Base-by-base conservation (phyloP, 1,140 invertebrate genomes). In the Plodia interpunctella region DNA sequence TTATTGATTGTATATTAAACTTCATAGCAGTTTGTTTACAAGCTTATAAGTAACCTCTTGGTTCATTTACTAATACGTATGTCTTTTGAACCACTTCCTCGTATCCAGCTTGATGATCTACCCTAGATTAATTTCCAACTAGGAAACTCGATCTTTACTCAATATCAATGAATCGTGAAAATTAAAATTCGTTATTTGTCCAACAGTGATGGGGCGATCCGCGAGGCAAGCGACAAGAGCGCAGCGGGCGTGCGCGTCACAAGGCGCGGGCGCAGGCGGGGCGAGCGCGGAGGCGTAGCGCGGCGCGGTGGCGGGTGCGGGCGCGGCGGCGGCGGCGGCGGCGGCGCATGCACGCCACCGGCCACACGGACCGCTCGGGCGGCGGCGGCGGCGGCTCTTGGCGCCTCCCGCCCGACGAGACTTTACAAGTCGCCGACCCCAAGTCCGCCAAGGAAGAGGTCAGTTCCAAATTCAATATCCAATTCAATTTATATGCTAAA, bases 371-470 rank as follows among this genome's bases (percentile, higher is more conserved):
- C 91, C 94, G 94, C 83, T 89, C 88, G 80, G 90, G 87, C 84
- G 87, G 90, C 70, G 87, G 87, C 78, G 91, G 90, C 77, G 89
- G 90, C 65, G 90, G 90, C 78, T 95, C 95, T 76, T 96, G 95
- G 95, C 94, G 95, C 87, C 91, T 96, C 84, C 95, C 95, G 84
- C 95, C 95, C 70, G 95, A 96, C 91, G 95, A 96, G 91, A 96
- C 95, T 68, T 92, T 96, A 70, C 95, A 96, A 90, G 95, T 96
- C 80, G 94, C 93, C 88, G 95, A 96, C 91, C 93, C 94, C 70
- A 94, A 95, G 88, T 92, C 93, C 80, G 80, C 83, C 71, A 96
- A 96, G 80, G 94, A 95, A 86, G 93, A 93, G 74, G 93, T 90
- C 57, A 67, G 66, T 55, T 15, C 13, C 10, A 5, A 1, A 15